phyloP scores from a whole-genome alignment of 1,140 invertebrate species.

The Wasmannia auropunctata region DNA sequence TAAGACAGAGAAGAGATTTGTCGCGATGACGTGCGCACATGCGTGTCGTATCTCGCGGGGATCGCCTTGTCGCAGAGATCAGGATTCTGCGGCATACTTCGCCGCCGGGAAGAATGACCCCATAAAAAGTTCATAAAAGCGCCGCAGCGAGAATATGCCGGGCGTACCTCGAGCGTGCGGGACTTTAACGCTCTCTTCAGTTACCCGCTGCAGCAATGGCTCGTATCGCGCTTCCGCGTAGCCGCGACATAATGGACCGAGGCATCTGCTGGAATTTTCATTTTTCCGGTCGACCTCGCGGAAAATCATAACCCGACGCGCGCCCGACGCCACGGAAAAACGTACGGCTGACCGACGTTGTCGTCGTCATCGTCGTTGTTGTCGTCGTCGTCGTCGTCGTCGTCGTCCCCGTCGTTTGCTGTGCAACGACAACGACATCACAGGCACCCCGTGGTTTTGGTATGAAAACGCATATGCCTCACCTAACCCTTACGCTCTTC shows the following conservation, averaged over 20 bases:
- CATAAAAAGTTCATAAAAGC: conserved; percentile 77
- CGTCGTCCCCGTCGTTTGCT: conserved; percentile 25
- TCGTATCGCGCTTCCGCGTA: conserved; percentile 67
- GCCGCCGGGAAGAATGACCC: conserved; percentile 72
- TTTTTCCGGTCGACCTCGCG: conserved; percentile 79
- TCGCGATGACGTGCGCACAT: conserved; percentile 27
- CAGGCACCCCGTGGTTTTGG: neutral
- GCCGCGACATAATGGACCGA: conserved; percentile 76
- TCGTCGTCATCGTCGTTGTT: conserved; percentile 1
- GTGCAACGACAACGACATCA: conserved; percentile 24
- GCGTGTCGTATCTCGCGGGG: conserved; percentile 25
- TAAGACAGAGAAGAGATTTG: neutral
- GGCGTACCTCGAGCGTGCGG: conserved; percentile 55
- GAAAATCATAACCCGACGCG: conserved; percentile 77
- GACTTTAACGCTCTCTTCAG: conserved; percentile 72
- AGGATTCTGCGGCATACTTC: conserved; percentile 65
- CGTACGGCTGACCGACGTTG: conserved; percentile 59
- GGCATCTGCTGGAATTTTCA: conserved; percentile 78
- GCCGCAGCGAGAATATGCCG: conserved; percentile 63
- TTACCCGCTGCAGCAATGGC: conserved; percentile 34
- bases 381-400: neutral
- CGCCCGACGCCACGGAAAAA: conserved; percentile 62
- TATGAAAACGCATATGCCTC: neutral
- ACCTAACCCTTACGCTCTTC: neutral
- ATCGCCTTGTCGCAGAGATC: conserved; percentile 45